Percentiles rank a stretch among this genome's conserved stretches.
Evolutionary conservation across 2,797 vertebrate genomes (phyloP).

Genomic region (Bothrops alternatus): DNA sequence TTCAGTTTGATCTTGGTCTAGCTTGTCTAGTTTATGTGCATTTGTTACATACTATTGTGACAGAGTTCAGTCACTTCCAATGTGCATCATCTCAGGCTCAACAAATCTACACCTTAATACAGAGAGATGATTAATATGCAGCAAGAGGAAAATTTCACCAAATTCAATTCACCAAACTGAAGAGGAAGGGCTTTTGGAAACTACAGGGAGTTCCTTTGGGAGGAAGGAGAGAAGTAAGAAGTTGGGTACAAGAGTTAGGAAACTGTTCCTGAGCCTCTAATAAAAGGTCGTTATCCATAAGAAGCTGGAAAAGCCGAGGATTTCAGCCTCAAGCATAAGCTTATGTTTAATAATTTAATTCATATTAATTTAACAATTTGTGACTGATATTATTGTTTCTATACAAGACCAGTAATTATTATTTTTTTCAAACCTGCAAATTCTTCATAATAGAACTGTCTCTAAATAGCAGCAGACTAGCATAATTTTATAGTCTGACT

Average conservation of each 20-base stretch:
- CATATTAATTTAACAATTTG: neutral
- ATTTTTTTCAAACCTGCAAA: neutral
- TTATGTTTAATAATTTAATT: neutral
- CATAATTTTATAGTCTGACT: neutral
- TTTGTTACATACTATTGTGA: neutral
- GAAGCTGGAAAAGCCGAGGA: neutral
- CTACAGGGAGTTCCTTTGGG: neutral
- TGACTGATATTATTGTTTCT: neutral
- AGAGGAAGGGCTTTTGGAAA: neutral
- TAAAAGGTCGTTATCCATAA: neutral
- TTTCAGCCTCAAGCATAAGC: neutral
- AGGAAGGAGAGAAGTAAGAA: neutral
- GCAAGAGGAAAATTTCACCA: neutral
- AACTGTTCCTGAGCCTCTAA: neutral
- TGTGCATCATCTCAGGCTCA: neutral
- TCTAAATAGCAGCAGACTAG: neutral
- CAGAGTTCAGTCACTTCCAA: neutral
- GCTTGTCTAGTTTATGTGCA: neutral
- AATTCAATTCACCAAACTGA: neutral
- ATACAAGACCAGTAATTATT: neutral
- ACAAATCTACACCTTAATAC: neutral
- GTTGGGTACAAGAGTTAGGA: neutral
- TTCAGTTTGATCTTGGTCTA: neutral
- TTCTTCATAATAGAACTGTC: neutral
- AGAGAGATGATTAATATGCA: neutral